These are phyloP conservation scores for Homarus americanus DNA, from an alignment of 1,140 invertebrate species.

Conservation along the genomic window DNA sequence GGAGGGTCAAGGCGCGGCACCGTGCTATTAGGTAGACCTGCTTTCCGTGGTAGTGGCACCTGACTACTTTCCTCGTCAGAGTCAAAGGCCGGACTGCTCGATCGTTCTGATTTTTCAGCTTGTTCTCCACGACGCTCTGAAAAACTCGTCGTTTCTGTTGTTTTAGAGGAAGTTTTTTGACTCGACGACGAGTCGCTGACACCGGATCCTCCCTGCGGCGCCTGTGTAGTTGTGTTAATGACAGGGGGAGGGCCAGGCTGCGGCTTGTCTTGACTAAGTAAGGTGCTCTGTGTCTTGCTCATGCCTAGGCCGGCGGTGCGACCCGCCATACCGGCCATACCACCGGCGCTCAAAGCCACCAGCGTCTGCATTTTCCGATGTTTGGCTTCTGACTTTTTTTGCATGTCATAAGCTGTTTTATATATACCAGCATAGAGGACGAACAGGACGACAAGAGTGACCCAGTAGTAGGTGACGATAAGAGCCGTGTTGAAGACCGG, in stretches of 20 bases:
- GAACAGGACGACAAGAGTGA: constrained; percentile 94
- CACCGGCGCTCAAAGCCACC: constrained; percentile 89
- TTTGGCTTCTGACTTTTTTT: constrained; percentile 97
- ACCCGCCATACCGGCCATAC: constrained; percentile 93
- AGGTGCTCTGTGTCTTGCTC: constrained; percentile 82
- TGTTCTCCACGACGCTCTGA: constrained; percentile 59
- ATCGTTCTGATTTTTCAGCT: constrained; percentile 86
- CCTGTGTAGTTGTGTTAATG: constrained; percentile 38
- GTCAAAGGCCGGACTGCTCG: constrained; percentile 96
- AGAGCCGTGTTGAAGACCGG: constrained; percentile 97
- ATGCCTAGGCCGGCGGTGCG: constrained; percentile 90
- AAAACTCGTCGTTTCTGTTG: constrained; percentile 80
- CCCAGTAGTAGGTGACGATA: constrained; percentile 99
- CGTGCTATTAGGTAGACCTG: constrained; percentile 83
- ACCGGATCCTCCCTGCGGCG: constrained; percentile 57
- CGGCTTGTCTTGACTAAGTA: constrained; percentile 68
- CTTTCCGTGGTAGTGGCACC: constrained; percentile 75
- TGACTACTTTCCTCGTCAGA: constrained; percentile 92
- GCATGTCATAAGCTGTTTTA: constrained; percentile 98
- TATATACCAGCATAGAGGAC: constrained; percentile 98
- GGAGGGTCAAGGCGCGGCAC: constrained; percentile 78
- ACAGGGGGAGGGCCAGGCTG: constrained; percentile 56
- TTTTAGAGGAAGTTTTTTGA: constrained; percentile 83
- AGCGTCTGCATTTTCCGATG: constrained; percentile 96
- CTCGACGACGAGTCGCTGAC: constrained; percentile 79